Base-by-base conservation (phyloP, 2,113 vertebrate genomes). In the Protomyctophum bolini region DNA sequence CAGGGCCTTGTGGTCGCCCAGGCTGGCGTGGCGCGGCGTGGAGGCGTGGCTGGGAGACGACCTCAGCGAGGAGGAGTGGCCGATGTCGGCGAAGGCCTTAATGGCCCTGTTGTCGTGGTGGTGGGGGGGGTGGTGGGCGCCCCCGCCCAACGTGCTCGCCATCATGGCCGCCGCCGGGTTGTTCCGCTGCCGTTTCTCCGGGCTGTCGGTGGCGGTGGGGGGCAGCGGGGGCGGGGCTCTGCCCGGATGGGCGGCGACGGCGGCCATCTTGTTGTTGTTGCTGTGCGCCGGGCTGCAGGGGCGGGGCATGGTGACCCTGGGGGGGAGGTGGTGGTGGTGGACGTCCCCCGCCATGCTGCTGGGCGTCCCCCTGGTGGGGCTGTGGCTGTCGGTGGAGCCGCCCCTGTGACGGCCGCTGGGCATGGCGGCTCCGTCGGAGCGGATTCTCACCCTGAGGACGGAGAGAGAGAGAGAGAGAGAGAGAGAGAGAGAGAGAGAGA, bases 1-100 rank as follows among this genome's bases (percentile, higher is more conserved):
- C 68, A 99, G 89, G 63, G 96, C 91, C 85, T 98, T 99, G 93
- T 98, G 97, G 91, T 99, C 97, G 51, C 97, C 97, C 0, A 98
- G 90, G 86, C 96, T 98, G 79, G 96, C 95, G 83, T 99, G 98
- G 9, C 97, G 94, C 2, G 95, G 94, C 2, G 95, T 95, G 66
- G 95, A 92, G n/a, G n/a, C n/a, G n/a, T n/a, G n/a, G 56, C 94
- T 93, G 28, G 94, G 94, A 11, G 94, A 92, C 0, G 97, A 91
- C 59, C 96, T 91, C 77, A 96, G 89, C 0, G 94, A 92, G n/a
- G n/a, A n/a, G n/a, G n/a, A n/a, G 87, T 95, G 95, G 63, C 94
- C 21, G 21, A 21, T 94, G 33, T 98, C 95, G 0, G 91, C 79
- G 62, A 97, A 92, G 15, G 78, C 89, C 88, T 97, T 99, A n/a